Evolutionary conservation across 2,888 invertebrate genomes (phyloP).

Genomic region (Dryobota labecula): DNA sequence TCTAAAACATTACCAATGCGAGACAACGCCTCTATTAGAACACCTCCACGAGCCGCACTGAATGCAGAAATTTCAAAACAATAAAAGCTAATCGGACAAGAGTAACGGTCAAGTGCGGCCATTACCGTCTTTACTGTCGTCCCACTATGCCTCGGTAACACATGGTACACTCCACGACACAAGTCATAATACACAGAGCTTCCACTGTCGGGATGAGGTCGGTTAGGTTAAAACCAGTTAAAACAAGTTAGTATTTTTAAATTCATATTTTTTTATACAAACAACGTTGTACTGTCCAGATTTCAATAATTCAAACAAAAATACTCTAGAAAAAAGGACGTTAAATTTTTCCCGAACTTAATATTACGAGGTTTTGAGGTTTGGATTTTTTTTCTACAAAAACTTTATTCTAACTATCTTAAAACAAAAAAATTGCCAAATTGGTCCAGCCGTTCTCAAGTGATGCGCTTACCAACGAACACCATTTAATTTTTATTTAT

Average conservation of each 20-base stretch:
- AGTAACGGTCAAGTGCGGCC: constrained; percentile 39
- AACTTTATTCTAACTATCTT: no score
- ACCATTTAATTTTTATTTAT: background rate
- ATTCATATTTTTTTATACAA: background rate
- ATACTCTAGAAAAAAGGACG: background rate
- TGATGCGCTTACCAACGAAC: background rate
- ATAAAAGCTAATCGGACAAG: constrained; percentile 41
- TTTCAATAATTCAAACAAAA: background rate
- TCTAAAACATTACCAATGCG: background rate
- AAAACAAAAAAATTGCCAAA: no score
- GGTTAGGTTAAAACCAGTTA: no score
- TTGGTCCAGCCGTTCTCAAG: background rate
- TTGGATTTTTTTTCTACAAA: no score
- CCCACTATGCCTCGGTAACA: constrained; percentile 7
- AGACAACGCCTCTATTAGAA: background rate
- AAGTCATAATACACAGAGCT: background rate
- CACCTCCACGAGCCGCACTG: background rate
- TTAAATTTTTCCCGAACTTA: background rate
- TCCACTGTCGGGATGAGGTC: background rate
- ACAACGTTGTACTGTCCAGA: background rate
- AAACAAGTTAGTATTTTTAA: background rate
- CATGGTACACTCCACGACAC: constrained; percentile 11
- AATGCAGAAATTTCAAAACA: constrained; percentile 35
- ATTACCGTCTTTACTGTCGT: constrained; percentile 26
- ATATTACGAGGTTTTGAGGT: no score